phyloP scores from a whole-genome alignment of 2,888 invertebrate genomes.

The Thelaira solivaga region DNA sequence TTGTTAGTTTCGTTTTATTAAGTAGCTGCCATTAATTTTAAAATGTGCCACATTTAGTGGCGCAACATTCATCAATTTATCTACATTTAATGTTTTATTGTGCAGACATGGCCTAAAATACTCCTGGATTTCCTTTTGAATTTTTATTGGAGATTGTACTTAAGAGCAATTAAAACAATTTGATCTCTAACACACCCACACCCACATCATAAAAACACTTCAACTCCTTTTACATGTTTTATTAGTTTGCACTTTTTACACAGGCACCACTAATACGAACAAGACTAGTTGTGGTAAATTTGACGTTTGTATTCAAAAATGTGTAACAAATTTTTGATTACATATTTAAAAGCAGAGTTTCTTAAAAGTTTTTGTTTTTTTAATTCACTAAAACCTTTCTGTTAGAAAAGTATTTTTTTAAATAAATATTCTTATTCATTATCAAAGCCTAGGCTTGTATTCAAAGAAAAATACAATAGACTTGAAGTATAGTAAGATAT shows the following conservation, averaged over 20 bases:
- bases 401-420: too few species aligned
- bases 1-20: constrained; percentile 33
- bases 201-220: not conserved
- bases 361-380: too few species aligned
- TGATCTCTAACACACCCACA: constrained; percentile 14
- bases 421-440: too few species aligned
- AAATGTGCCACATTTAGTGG: constrained; percentile 41
- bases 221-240: constrained; percentile 17
- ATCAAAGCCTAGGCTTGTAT: too few species aligned
- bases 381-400: too few species aligned
- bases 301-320: too few species aligned
- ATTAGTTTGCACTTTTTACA: not conserved
- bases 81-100: constrained; percentile 25
- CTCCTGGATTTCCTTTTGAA: not conserved
- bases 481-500: too few species aligned
- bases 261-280: too few species aligned
- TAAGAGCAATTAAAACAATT: constrained; percentile 51
- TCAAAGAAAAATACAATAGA: too few species aligned
- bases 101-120: not conserved
- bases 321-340: too few species aligned
- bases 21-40: constrained; percentile 50
- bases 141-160: constrained; percentile 16
- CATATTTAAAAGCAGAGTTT: too few species aligned
- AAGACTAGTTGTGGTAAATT: constrained; percentile 24
- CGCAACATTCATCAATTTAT: constrained; percentile 42